These are phyloP conservation scores for Aplysina aerophoba DNA, from an alignment of 37 sponge, comb jelly and placozoan species.

Conservation along the genomic window DNA sequence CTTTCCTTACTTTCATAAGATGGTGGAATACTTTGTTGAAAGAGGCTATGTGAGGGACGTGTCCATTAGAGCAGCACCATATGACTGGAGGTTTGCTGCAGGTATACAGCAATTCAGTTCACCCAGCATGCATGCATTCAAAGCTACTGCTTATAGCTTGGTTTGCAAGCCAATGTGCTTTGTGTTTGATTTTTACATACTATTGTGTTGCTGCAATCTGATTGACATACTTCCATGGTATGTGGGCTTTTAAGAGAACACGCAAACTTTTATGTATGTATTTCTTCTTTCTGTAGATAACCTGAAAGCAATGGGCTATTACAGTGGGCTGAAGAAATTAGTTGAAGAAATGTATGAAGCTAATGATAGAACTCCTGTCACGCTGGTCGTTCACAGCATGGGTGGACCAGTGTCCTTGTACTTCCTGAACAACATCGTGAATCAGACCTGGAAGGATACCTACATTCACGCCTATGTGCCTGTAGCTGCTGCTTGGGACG, in stretches of 20 bases:
- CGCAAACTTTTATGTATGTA: no score
- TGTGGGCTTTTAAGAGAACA: no score
- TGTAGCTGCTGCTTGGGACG: conserved; percentile 58
- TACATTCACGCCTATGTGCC: conserved; percentile 57
- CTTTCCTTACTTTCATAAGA: not conserved
- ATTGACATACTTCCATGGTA: no score
- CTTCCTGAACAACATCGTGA: conserved; percentile 52
- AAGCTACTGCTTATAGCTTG: no score
- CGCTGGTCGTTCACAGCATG: conserved; percentile 61
- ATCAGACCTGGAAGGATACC: conserved; percentile 57
- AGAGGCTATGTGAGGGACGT: conserved; percentile 57
- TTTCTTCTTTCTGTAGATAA: conserved; percentile 2
- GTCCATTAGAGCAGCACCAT: conserved; percentile 74
- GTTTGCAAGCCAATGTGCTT: no score
- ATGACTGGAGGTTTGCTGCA: conserved; percentile 72
- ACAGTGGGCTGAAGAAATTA: conserved; percentile 16
- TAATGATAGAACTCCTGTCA: conserved; percentile 23
- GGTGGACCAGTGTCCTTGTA: conserved; percentile 52
- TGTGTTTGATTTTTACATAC: no score
- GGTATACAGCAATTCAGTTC: not conserved
- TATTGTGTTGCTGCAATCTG: no score
- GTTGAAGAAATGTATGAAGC: conserved; percentile 42
- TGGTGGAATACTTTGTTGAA: conserved; percentile 61
- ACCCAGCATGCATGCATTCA: no score
- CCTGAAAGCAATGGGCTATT: conserved; percentile 29